Evolutionary conservation across 2,797 vertebrate species (phyloP).

Genomic region (Hybognathus amarus): DNA sequence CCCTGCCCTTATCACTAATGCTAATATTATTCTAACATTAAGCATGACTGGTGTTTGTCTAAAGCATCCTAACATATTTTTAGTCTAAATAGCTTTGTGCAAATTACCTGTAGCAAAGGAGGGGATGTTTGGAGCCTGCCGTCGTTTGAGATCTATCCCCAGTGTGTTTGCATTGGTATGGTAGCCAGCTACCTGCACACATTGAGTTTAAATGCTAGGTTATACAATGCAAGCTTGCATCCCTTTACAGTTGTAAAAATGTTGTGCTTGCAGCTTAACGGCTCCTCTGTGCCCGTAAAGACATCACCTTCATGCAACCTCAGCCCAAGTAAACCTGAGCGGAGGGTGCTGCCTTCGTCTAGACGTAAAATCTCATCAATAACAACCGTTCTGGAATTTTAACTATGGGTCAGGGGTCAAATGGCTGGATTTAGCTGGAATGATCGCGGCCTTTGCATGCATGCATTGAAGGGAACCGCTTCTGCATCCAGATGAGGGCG

Average conservation of each 20-base stretch:
- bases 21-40: constrained; percentile 54
- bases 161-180: constrained; percentile 54
- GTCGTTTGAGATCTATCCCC: constrained; percentile 29
- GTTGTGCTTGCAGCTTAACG: constrained; percentile 56
- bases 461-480: not conserved
- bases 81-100: constrained; percentile 44
- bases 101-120: constrained; percentile 38
- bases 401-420: constrained; percentile 30
- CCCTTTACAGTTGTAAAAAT: constrained; percentile 64
- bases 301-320: constrained; percentile 54
- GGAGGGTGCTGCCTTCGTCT: constrained; percentile 21
- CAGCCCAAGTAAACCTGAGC: constrained; percentile 15
- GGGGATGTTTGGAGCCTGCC: constrained; percentile 1
- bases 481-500: not conserved
- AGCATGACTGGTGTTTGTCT: constrained; percentile 27
- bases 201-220: constrained; percentile 61
- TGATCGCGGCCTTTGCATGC: not conserved
- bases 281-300: constrained; percentile 65
- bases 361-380: constrained; percentile 37
- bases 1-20: constrained; percentile 31
- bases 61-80: constrained; percentile 8
- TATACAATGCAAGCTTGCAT: constrained; percentile 63
- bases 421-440: constrained; percentile 30
- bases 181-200: constrained; percentile 63
- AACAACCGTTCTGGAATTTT: constrained; percentile 44